Evolutionary conservation across 2,888 invertebrate species (phyloP), one percentile per base, ranked within the genome.

Genomic region (Thereva unica): DNA sequence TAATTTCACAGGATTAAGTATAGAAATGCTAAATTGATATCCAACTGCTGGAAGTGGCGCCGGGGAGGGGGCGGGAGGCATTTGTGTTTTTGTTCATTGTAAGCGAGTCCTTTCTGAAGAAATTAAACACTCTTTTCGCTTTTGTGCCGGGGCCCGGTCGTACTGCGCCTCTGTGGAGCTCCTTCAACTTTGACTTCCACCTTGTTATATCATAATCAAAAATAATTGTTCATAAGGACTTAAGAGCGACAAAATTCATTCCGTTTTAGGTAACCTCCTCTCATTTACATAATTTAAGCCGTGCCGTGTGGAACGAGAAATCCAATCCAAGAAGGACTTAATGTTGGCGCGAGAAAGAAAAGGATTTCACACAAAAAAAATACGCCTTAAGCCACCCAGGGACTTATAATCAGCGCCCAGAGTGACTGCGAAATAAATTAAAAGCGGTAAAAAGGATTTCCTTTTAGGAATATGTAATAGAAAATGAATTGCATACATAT

Each of bases 401-500:
- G 23, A 61, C 40, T 61, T 61, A 61, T 61, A 61, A 61, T 61
- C 61, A 61, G 40, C 47, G 49, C 5, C 1, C 38, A 8, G 40
- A 12, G 12, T 10, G 23, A 10, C 47, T 38, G 10, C 12, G 38
- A 61, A 61, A 61, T 61, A 61, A 61, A 61, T 61, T 61, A 61
- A 61, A 50, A 61, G 40, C 61, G 23, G 23, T 40, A 35, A 23
- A 42, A 50, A 49, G 61, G n/a, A 40, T 61, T 61, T 49, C 50
- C 50, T 34, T 10, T 23, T 23, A 23, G 23, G 23, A 23, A 23
- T 23, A 23, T 49, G n/a, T 38, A 52, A 52, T 50, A 54, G 53
- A 45, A 45, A 44, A 45, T 47, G 55, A 64, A 64, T 64, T 64
- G 42, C 64, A 64, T 64, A 64, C 64, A 64, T 64, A 64, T 64